Conservation (phyloP, 2,888 invertebrate species). For the Orthosia incerta region DNA sequence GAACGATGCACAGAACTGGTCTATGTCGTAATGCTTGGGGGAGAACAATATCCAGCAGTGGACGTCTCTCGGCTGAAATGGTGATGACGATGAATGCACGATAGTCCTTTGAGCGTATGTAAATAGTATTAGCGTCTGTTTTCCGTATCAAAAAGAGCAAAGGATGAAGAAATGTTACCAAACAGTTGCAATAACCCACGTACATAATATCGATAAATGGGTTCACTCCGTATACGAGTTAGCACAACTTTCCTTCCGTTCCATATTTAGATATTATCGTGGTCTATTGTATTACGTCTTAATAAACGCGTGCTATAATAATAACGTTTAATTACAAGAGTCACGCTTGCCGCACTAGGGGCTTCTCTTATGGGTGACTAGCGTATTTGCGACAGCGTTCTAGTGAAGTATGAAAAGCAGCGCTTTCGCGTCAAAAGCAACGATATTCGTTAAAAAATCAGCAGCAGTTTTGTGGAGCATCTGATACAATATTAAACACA, state of each 20-base stretch:
- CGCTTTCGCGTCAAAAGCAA: neutral
- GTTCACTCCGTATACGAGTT: constrained; percentile 20
- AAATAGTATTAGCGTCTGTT: neutral
- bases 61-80: neutral
- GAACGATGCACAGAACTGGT: too few relatives aligned
- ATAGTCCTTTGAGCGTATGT: neutral
- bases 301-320: constrained; percentile 47
- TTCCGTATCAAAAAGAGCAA: neutral
- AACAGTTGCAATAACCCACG: neutral
- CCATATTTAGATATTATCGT: constrained; percentile 50
- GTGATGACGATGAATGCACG: neutral
- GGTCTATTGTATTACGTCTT: constrained; percentile 59
- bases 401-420: neutral
- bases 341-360: constrained; percentile 34
- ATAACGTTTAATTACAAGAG: constrained; percentile 55
- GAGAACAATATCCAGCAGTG: neutral
- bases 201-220: constrained; percentile 5
- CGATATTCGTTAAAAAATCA: too few relatives aligned
- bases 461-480: too few relatives aligned
- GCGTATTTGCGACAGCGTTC: constrained; percentile 6
- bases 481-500: too few relatives aligned
- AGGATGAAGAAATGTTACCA: neutral
- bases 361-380: neutral
- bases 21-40: neutral
- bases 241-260: constrained; percentile 50